Base-by-base conservation (phyloP, 1,140 invertebrate genomes). In the Nephila pilipes region DNA sequence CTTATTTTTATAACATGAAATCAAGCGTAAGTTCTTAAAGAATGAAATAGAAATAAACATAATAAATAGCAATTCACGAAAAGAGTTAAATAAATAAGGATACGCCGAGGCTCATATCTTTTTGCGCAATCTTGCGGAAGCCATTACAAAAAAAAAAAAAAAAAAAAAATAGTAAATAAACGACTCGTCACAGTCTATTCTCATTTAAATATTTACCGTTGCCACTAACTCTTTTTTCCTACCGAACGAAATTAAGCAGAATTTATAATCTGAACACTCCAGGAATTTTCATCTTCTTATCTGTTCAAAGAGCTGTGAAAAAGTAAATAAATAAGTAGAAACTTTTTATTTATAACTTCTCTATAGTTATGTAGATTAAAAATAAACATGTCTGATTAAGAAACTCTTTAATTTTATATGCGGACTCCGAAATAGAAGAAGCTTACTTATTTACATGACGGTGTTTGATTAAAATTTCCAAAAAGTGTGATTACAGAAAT, bases 131-230 rank as follows among this genome's bases (percentile, higher is more conserved):
- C 63, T 29, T 10, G 8, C 5, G 25, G 22, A 14, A 65, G 12
- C 25, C n/a, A 14, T 65, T 65, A 6, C 69, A 20, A 32, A 75
- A 32, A 16, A 20, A 32, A 3, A 75, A 75, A 18, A 32, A 75
- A 32, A 75, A 32, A 4, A 3, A 4, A 32, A 20, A 75, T 12
- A 18, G n/a, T 25, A 65, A 65, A 65, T 65, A 29, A 65, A n/a
- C 25, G 2, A 65, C 29, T 20, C 5, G 25, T 46, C 2, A 16
- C 12, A 75, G 29, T 36, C 29, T 12, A 65, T 75, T 75, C 69
- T 75, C 63, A 65, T 75, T 75, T 75, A 75, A 75, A 75, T 75
- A 75, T 75, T 75, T 36, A 75, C 2, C 29, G 6, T 18, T 20
- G 58, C 1, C 58, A 20, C 22, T 16, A 22, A 32, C 32, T 16